Evolutionary conservation across 2,888 invertebrate species (phyloP), one percentile per base, ranked within the genome.

Genomic region (Diploptera punctata): DNA sequence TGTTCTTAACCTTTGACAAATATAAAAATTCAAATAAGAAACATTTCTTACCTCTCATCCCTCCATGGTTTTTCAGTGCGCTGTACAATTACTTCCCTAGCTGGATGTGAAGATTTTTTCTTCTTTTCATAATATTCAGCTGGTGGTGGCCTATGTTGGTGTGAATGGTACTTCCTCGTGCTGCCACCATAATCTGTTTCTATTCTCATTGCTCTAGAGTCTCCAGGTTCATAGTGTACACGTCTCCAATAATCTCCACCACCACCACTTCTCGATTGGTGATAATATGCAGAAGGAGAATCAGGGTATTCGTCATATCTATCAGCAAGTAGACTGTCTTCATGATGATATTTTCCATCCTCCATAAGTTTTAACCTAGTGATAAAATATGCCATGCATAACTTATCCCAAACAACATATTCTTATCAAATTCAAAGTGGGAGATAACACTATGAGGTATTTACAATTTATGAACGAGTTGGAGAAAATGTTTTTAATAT

Each of bases 41-140:
- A n/a, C n/a, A n/a, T n/a, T n/a, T n/a, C n/a, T n/a, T 67, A 76
- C 77, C 77, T 77, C 16, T 77, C 77, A 72, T 78, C 79, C 44
- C 82, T 78, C 81, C 84, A 81, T 0, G 80, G 77, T 74, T 83
- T 83, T 0, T 82, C 80, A 52, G 88, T 90, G 29, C 93, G 88
- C 81, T 93, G 93, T 0, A 93, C 92, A 76, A 92, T 93, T 1
- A 93, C 93, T 80, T 92, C 91, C 5, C 91, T 86, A 3, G 90
- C 87, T 0, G 73, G 69, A 31, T 73, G 73, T 18, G 68, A 68
- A 16, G 67, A 29, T 33, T 72, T 72, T 62, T 73, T 71, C 26
- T 65, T 57, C 69, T 83, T 83, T 19, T 82, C 82, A 47, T 77
- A 77, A 49, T 74, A 75, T 47, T 75, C 71, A 16, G 68, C 52